Percentiles rank a stretch among this genome's conserved stretches.
phyloP scores from a whole-genome alignment of 2,113 vertebrate genomes.

The Chionodraco myersi region DNA sequence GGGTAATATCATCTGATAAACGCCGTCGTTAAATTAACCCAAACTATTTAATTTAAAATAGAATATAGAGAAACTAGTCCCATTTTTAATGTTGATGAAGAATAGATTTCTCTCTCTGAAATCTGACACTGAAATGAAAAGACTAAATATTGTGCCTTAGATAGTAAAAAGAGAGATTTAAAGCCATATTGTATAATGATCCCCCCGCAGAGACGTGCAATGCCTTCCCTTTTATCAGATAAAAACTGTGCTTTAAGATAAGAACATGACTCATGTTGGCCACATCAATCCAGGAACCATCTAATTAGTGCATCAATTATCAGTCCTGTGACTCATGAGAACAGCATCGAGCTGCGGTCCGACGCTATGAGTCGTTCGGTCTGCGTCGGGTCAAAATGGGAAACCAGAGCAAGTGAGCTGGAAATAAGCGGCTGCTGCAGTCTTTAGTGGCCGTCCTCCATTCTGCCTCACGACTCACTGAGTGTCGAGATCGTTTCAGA shows the following conservation, averaged over 20 bases:
- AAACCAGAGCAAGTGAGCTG: conserved; percentile 25
- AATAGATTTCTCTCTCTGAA: too few species aligned
- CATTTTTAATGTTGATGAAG: too few species aligned
- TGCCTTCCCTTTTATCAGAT: too few species aligned
- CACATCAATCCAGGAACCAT: too few species aligned
- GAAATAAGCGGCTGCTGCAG: conserved; percentile 32
- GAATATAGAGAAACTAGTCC: too few species aligned
- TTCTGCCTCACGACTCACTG: conserved; percentile 26
- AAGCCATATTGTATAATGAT: not conserved
- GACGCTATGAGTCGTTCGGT: too few species aligned
- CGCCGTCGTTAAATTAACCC: too few species aligned
- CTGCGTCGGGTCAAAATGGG: not conserved
- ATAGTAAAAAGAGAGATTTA: not conserved
- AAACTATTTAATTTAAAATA: too few species aligned
- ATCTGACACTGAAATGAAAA: too few species aligned
- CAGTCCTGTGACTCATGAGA: not conserved
- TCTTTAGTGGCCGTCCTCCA: not conserved
- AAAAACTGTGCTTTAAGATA: not conserved
- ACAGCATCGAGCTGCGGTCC: not conserved
- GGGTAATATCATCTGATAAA: too few species aligned
- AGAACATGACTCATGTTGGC: not conserved
- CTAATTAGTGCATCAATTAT: not conserved
- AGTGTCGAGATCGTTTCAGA: conserved; percentile 5
- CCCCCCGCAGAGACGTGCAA: too few species aligned
- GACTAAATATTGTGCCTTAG: too few species aligned